A percentile compares a stretch with the other conserved stretches of the same genome.
Evolutionary conservation across 2,113 vertebrate genomes (phyloP).

Genomic region (Pimephales promelas): DNA sequence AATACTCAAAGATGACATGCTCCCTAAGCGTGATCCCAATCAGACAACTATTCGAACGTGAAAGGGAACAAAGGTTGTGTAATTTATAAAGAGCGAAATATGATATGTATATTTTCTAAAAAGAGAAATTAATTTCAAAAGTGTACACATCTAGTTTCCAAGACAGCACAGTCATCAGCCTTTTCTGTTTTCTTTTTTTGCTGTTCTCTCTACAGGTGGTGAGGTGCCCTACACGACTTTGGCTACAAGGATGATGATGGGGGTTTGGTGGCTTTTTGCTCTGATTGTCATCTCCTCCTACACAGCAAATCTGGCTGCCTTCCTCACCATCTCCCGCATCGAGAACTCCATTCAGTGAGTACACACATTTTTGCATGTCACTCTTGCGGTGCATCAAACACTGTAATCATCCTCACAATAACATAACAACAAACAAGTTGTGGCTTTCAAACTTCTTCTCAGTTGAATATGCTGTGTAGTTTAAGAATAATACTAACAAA

Average conservation of each 20-base stretch:
- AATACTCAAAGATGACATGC: no score
- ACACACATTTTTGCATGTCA: constrained; percentile 4
- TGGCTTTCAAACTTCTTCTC: not conserved
- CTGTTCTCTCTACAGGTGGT: constrained; percentile 78
- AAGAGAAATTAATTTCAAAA: not conserved
- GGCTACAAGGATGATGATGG: constrained; percentile 98
- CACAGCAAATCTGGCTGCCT: constrained; percentile 97
- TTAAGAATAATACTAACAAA: not conserved
- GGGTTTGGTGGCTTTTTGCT: constrained; percentile 98
- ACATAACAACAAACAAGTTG: constrained; percentile 10
- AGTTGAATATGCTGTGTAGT: not conserved
- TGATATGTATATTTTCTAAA: not conserved
- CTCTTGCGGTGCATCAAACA: constrained; percentile 24
- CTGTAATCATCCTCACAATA: constrained; percentile 39
- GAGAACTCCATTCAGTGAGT: constrained; percentile 99
- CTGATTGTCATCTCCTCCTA: constrained; percentile 98
- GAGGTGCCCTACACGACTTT: constrained; percentile 96
- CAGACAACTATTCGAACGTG: no score
- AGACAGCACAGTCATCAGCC: not conserved
- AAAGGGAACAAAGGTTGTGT: not conserved
- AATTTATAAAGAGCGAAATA: not conserved
- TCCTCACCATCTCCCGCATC: constrained; percentile 95
- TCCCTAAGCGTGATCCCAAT: no score
- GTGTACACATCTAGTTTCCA: not conserved
- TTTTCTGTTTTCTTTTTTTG: constrained; percentile 13